Evolutionary conservation across 2,113 vertebrate genomes (phyloP).

Genomic region (Alouatta palliata): DNA sequence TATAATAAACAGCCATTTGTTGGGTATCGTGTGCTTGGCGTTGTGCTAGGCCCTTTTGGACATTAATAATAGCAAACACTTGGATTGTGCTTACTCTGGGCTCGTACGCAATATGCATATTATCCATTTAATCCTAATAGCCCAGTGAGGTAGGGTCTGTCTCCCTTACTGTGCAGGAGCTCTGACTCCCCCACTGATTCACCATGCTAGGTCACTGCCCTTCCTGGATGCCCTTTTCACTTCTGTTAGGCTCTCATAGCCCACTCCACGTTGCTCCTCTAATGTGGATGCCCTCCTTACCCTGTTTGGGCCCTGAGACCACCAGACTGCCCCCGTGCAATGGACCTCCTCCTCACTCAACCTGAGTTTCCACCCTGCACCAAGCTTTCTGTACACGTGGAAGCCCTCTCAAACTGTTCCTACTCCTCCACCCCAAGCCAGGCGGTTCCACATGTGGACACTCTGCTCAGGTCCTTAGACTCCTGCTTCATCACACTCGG

Average conservation of each 20-base stretch:
- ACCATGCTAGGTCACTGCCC: neutral
- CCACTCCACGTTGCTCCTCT: neutral
- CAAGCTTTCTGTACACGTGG: neutral
- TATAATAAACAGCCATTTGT: neutral
- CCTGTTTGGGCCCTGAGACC: neutral
- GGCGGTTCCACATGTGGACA: neutral
- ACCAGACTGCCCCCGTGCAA: neutral
- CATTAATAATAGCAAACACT: neutral
- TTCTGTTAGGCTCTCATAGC: neutral
- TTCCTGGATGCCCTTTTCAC: neutral
- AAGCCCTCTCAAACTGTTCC: neutral
- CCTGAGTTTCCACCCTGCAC: neutral
- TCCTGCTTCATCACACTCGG: neutral
- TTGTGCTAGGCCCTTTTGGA: neutral
- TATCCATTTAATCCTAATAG: neutral
- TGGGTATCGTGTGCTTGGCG: neutral
- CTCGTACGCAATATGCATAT: neutral
- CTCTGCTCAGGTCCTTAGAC: neutral
- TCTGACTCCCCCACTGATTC: neutral
- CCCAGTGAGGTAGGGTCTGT: neutral
- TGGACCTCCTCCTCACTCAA: neutral
- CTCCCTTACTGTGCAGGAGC: neutral
- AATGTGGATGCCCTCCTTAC: neutral
- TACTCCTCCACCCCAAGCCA: neutral
- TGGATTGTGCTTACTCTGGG: neutral